Conservation (phyloP, 1,140 invertebrate genomes). For the Leucophenga varia region DNA sequence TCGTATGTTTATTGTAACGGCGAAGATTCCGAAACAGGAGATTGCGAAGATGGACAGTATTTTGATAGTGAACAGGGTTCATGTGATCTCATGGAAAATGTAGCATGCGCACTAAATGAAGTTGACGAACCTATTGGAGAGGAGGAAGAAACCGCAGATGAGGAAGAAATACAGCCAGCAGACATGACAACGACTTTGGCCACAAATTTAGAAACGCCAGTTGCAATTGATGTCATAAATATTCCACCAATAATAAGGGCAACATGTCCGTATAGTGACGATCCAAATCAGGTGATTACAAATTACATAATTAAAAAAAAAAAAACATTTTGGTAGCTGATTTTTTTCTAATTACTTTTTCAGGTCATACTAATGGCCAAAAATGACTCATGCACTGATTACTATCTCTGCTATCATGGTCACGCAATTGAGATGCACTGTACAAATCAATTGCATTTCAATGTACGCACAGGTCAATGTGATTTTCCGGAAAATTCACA, state of each 20-base stretch:
- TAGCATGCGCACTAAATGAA: constrained; percentile 41
- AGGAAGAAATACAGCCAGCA: constrained; percentile 16
- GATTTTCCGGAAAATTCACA: constrained; percentile 43
- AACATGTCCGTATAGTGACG: constrained; percentile 36
- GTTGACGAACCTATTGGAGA: constrained; percentile 21
- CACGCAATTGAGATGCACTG: constrained; percentile 50
- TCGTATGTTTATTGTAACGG: constrained; percentile 44
- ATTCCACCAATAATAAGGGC: constrained; percentile 35
- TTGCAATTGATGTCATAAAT: constrained; percentile 23
- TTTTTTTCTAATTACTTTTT: no score
- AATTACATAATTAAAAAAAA: no score
- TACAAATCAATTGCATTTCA: constrained; percentile 42
- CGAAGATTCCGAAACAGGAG: constrained; percentile 33
- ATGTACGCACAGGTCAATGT: constrained; percentile 34
- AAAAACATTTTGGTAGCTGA: no score
- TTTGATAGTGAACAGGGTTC: constrained; percentile 32
- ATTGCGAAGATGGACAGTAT: constrained; percentile 39
- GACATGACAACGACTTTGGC: constrained; percentile 2
- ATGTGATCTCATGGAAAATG: constrained; percentile 36
- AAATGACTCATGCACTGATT: constrained; percentile 35
- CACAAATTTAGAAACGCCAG: constrained; percentile 12
- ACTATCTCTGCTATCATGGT: constrained; percentile 48
- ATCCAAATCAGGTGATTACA: constrained; percentile 43
- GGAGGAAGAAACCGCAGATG: constrained; percentile 9
- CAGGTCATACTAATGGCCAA: constrained; percentile 41